Percentiles rank a stretch among this genome's conserved stretches.
Conservation (phyloP, 2,797 vertebrate genomes). For the Epinephelus malabaricus region DNA sequence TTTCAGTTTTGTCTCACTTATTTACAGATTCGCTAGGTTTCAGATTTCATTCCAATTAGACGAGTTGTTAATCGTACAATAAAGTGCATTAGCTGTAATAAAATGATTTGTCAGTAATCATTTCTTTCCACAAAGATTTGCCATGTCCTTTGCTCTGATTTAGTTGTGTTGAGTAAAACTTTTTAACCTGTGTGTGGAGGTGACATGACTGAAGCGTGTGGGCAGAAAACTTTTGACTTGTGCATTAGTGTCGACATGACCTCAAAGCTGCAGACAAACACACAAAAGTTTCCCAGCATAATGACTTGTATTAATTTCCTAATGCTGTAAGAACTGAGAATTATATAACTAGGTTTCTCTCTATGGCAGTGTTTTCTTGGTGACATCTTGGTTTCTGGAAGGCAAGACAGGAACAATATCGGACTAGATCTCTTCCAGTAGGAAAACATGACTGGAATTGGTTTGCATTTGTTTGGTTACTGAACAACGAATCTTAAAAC, state of each 20-base stretch:
- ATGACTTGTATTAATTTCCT: background rate
- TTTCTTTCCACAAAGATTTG: constrained; percentile 18
- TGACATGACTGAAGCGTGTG: background rate
- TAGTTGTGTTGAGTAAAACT: background rate
- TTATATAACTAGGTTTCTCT: background rate
- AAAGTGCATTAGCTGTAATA: background rate
- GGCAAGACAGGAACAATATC: no score
- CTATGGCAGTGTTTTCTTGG: background rate
- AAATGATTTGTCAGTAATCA: constrained; percentile 5
- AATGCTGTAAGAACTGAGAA: no score
- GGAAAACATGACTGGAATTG: no score
- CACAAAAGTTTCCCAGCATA: no score
- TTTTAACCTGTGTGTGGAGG: background rate
- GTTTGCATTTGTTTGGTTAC: no score
- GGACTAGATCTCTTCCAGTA: no score
- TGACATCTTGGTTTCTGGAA: no score
- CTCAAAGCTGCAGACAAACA: constrained; percentile 2
- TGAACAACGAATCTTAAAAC: no score
- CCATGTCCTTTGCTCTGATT: background rate
- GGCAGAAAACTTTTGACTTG: background rate
- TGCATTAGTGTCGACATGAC: background rate
- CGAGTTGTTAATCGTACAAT: background rate
- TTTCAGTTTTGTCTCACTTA: background rate
- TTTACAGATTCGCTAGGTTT: constrained; percentile 4
- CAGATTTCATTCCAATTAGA: constrained; percentile 11